Evolutionary conservation across 2,113 vertebrate species (phyloP).

Genomic region (Chunga burmeisteri): DNA sequence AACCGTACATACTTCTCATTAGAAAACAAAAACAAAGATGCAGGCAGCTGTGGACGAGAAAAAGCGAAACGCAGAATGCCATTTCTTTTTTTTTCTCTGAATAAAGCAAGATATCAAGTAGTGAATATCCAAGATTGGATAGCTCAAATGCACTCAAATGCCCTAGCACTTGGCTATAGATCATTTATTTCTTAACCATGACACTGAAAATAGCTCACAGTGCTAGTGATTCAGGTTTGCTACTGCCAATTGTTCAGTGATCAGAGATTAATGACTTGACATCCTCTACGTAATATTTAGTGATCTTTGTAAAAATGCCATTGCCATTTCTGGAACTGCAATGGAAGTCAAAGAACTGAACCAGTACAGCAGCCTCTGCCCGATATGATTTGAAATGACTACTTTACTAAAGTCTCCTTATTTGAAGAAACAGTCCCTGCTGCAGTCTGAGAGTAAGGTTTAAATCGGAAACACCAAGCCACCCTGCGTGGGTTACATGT

Average conservation of each 20-base stretch:
- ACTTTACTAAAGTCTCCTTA: neutral
- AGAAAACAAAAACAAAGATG: neutral
- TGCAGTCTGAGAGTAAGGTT: neutral
- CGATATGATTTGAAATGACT: neutral
- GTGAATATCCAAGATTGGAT: neutral
- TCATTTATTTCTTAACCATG: neutral
- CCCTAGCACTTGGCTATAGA: neutral
- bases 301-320: neutral
- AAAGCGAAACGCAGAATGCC: neutral
- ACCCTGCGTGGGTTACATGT: rapidly evolving
- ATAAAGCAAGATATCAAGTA: neutral
- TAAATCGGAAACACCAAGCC: neutral
- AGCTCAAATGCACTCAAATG: neutral
- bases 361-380: neutral
- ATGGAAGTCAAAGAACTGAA: neutral
- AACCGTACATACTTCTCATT: neutral
- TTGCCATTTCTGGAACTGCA: neutral
- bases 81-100: neutral
- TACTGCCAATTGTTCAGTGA: neutral
- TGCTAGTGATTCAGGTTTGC: neutral
- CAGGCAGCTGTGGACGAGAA: neutral
- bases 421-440: neutral
- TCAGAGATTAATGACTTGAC: neutral
- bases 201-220: neutral
- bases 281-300: neutral